A percentile compares a stretch with the other conserved stretches of the same genome.
These are phyloP conservation scores for Ictidomys tridecemlineatus DNA, from an alignment of 2,113 vertebrate genomes.

Conservation along the genomic window DNA sequence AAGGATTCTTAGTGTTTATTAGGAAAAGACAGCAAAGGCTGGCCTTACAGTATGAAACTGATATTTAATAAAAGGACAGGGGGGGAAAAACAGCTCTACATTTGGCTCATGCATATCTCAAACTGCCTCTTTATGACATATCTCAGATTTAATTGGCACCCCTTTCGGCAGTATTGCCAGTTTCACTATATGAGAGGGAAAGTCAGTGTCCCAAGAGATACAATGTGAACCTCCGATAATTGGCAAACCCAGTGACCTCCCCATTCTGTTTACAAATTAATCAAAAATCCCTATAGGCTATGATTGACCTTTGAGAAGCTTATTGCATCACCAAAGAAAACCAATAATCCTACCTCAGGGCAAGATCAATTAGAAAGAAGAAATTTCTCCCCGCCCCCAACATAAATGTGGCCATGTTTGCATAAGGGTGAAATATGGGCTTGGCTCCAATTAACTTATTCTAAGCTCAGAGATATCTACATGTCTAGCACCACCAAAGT, in stretches of 20 bases:
- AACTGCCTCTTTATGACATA: not conserved
- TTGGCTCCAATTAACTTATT: not conserved
- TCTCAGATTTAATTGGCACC: not conserved
- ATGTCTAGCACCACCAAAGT: not conserved
- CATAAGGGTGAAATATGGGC: not conserved
- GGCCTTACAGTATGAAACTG: not conserved
- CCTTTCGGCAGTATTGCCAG: not conserved
- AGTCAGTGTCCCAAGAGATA: not conserved
- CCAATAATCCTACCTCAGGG: constrained; percentile 15
- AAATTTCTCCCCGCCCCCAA: not conserved
- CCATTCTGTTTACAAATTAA: constrained; percentile 19
- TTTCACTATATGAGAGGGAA: not conserved
- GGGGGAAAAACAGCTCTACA: not conserved
- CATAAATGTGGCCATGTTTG: not conserved
- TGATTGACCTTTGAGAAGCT: constrained; percentile 6
- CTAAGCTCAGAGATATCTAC: not conserved
- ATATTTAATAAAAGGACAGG: not conserved
- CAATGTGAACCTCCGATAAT: not conserved
- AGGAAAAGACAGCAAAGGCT: not conserved
- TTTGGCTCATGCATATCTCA: not conserved
- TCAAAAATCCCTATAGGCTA: constrained; percentile 35
- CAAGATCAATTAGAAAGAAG: not conserved
- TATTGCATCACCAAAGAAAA: not conserved
- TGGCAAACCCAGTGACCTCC: constrained; percentile 46
- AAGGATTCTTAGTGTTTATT: not conserved